Percentiles rank a stretch among this genome's conserved stretches.
Evolutionary conservation across 2,797 vertebrate genomes (phyloP).

Genomic region (Gallinago stenura): DNA sequence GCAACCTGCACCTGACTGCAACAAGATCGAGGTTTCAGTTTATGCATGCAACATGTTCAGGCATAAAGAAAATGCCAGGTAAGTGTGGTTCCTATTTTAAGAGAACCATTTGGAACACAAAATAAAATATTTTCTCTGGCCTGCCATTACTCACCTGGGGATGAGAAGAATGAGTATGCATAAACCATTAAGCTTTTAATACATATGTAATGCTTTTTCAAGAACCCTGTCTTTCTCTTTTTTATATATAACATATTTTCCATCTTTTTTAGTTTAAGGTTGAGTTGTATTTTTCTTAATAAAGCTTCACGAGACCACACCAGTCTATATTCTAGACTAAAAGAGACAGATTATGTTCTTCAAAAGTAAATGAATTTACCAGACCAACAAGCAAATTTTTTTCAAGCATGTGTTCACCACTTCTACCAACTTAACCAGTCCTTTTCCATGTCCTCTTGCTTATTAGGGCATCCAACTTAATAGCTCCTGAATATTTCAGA

Average conservation of each 20-base stretch:
- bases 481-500: background rate
- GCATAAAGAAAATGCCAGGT: background rate
- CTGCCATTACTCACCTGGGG: background rate
- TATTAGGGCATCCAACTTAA: background rate
- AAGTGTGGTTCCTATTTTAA: background rate
- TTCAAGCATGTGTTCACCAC: background rate
- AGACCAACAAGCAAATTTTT: background rate
- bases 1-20: background rate
- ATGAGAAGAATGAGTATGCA: background rate
- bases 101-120: background rate
- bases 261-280: background rate
- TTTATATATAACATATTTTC: background rate
- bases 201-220: background rate
- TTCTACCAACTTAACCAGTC: background rate
- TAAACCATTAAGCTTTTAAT: background rate
- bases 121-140: background rate
- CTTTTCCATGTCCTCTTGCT: background rate
- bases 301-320: background rate
- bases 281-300: background rate
- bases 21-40: background rate
- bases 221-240: background rate
- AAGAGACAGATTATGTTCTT: background rate
- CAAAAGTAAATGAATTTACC: background rate
- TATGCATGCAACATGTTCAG: background rate
- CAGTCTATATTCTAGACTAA: background rate